Conservation (phyloP, 2,888 invertebrate genomes). For the Ichneumon xanthorius region DNA sequence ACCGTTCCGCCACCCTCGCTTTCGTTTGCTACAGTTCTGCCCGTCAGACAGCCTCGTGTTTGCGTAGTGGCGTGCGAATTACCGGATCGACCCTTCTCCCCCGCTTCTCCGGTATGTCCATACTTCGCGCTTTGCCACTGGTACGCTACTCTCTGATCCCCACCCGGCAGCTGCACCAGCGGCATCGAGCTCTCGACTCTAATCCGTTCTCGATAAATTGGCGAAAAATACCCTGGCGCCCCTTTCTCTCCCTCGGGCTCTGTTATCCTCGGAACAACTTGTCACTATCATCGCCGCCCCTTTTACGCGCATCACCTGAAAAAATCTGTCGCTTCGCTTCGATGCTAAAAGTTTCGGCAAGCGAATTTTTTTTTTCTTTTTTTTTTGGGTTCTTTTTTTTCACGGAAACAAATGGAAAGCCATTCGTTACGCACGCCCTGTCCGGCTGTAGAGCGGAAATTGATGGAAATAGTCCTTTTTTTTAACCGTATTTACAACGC, state of each 20-base stretch:
- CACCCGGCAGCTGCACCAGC: not conserved
- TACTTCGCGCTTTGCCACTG: not conserved
- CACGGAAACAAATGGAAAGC: not conserved
- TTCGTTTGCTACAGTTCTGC: conserved; percentile 11
- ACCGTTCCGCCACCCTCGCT: conserved; percentile 1
- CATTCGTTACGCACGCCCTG: not conserved
- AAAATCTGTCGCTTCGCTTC: not conserved
- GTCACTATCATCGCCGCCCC: not conserved
- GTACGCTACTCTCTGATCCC: not conserved
- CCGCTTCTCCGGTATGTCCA: not conserved
- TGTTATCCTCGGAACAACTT: conserved; percentile 5
- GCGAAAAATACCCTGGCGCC: conserved; percentile 44
- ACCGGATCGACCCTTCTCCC: conserved; percentile 1
- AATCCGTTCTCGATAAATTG: conserved; percentile 37
- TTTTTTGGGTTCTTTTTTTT: not conserved
- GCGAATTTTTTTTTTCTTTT: not conserved
- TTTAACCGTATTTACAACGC: not conserved
- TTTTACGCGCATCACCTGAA: not conserved
- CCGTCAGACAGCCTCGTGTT: conserved; percentile 4
- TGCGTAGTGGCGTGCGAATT: conserved; percentile 17
- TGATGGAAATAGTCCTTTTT: not conserved
- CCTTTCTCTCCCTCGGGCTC: conserved; percentile 6
- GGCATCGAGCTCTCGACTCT: not conserved
- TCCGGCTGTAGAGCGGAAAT: not conserved
- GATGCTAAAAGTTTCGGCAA: not conserved